Conservation (phyloP, 2,797 vertebrate species). For the Trachops cirrhosus region DNA sequence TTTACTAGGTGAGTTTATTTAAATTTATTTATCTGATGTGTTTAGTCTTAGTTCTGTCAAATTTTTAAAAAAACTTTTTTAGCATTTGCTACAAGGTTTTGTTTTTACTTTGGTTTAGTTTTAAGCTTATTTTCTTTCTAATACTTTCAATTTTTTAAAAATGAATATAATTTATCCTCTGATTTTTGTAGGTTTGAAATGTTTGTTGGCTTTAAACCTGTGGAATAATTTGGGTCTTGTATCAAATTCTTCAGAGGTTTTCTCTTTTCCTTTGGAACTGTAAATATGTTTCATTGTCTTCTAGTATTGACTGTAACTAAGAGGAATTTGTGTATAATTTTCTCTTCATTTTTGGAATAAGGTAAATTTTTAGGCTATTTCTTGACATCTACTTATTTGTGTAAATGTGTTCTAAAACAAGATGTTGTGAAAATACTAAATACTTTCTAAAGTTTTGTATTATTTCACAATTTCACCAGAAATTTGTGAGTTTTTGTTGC, state of each 20-base stretch:
- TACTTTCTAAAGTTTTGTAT: background rate
- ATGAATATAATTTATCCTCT: background rate
- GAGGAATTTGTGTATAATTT: background rate
- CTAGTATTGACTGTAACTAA: background rate
- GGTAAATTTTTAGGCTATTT: background rate
- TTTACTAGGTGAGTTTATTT: background rate
- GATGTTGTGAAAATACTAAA: background rate
- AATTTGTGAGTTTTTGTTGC: background rate
- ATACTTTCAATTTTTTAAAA: background rate
- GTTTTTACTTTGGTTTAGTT: background rate
- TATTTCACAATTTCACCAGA: background rate
- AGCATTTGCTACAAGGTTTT: background rate
- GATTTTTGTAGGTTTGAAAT: background rate
- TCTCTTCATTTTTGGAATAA: background rate
- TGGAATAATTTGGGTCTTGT: background rate
- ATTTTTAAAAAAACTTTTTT: background rate
- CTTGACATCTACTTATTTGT: background rate
- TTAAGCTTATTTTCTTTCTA: background rate
- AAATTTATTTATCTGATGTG: background rate
- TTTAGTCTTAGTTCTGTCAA: background rate
- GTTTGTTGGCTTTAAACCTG: background rate
- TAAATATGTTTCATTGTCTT: background rate
- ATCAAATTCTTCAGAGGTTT: background rate
- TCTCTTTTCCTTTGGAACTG: background rate
- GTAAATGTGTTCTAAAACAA: background rate